These are phyloP conservation scores for Macroramphosus scolopax DNA, from an alignment of 2,797 vertebrate species.

Conservation along the genomic window DNA sequence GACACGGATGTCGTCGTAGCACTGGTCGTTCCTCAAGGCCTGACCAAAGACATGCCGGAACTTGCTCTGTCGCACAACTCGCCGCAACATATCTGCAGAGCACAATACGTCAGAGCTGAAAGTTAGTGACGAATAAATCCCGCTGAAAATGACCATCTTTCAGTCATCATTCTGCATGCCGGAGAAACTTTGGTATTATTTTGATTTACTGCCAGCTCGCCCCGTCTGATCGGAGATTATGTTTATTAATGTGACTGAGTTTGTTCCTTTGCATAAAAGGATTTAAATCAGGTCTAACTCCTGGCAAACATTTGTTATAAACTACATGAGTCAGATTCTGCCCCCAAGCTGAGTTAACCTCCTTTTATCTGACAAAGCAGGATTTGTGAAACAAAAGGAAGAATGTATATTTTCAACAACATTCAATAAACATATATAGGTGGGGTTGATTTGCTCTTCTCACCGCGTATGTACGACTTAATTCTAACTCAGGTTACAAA, in stretches of 20 bases:
- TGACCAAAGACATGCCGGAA: conserved; percentile 98
- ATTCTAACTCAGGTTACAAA: too few species aligned
- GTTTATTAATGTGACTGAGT: conserved; percentile 15
- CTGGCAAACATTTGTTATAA: conserved; percentile 11
- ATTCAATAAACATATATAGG: too few species aligned
- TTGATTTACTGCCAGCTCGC: conserved; percentile 18
- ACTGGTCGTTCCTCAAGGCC: conserved; percentile 96
- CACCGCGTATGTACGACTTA: too few species aligned
- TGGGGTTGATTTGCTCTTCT: too few species aligned
- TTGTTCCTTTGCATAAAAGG: conserved; percentile 18
- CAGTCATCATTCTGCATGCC: neutral
- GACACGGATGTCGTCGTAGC: conserved; percentile 97
- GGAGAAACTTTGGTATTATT: conserved; percentile 2
- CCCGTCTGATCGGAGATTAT: conserved; percentile 23
- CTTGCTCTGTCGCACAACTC: conserved; percentile 98
- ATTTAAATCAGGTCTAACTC: conserved; percentile 8
- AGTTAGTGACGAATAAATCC: too few species aligned
- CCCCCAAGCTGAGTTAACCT: conserved; percentile 10
- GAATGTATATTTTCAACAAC: too few species aligned
- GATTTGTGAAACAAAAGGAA: too few species aligned
- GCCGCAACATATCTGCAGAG: conserved; percentile 90
- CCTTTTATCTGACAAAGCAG: neutral
- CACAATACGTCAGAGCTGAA: neutral
- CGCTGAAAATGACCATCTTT: conserved; percentile 4
- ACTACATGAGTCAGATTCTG: neutral